These are phyloP conservation scores for Sarcophaga carnaria DNA, from an alignment of 2,888 invertebrate genomes.

Conservation along the genomic window DNA sequence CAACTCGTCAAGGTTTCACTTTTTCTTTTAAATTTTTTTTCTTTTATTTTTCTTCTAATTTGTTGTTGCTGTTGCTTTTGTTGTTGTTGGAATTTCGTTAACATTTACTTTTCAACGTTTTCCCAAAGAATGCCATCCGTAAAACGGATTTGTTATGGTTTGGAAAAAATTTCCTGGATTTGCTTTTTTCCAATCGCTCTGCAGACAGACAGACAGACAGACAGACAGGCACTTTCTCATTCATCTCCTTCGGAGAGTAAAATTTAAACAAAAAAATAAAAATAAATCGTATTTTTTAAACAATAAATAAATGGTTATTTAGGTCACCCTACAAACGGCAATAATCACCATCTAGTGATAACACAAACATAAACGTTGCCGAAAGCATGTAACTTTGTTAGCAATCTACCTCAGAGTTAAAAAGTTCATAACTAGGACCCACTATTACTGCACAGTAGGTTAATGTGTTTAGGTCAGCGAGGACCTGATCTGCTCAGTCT, in stretches of 20 bases:
- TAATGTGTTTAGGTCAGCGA: too few relatives aligned
- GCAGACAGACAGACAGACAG: conserved; percentile 10
- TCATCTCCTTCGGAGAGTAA: conserved; percentile 10
- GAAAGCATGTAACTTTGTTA: too few relatives aligned
- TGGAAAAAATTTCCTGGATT: conserved; percentile 27
- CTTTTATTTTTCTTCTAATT: conserved; percentile 31
- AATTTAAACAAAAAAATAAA: background rate
- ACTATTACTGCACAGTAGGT: too few relatives aligned
- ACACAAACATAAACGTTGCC: too few relatives aligned
- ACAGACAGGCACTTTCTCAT: conserved; percentile 38
- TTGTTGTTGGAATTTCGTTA: background rate
- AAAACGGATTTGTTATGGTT: conserved; percentile 57
- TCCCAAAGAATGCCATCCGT: conserved; percentile 28
- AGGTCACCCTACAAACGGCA: too few relatives aligned
- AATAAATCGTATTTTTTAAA: background rate
- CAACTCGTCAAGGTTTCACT: conserved; percentile 67
- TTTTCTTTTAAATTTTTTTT: conserved; percentile 26
- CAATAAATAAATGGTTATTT: background rate
- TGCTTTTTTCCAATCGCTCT: conserved; percentile 3
- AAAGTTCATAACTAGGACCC: too few relatives aligned
- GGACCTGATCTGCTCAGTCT: too few relatives aligned
- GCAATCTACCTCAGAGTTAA: too few relatives aligned
- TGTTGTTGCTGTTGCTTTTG: background rate
- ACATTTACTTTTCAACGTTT: background rate
- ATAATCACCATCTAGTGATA: too few relatives aligned